Conservation (phyloP, 2,797 vertebrate genomes). For the Vireo griseus region DNA sequence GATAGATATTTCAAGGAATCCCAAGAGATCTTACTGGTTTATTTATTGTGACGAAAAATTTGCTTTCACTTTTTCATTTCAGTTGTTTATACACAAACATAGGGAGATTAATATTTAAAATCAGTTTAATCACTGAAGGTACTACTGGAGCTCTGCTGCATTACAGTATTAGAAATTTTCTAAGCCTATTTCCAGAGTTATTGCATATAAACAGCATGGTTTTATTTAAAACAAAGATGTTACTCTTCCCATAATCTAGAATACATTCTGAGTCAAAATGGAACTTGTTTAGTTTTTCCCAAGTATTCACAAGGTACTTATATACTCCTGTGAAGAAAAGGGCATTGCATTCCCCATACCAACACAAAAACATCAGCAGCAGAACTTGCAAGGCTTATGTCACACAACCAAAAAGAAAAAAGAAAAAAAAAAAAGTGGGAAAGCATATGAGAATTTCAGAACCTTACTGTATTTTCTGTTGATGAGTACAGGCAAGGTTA, state of each 20-base stretch:
- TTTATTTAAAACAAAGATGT: background rate
- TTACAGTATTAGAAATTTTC: background rate
- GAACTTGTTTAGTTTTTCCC: background rate
- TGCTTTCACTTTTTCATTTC: background rate
- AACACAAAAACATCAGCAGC: background rate
- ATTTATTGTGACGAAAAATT: background rate
- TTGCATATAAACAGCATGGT: background rate
- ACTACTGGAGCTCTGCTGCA: background rate
- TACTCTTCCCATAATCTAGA: background rate
- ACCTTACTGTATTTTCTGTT: background rate
- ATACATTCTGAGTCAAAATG: background rate
- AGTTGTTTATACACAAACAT: background rate
- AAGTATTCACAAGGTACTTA: background rate
- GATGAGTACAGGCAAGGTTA: background rate
- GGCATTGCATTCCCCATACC: background rate
- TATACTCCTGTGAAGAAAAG: background rate
- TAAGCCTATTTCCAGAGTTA: background rate
- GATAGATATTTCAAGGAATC: background rate
- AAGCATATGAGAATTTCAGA: background rate
- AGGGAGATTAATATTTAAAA: background rate
- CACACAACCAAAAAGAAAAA: background rate
- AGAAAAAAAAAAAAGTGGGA: background rate
- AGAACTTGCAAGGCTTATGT: background rate
- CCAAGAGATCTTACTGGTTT: background rate
- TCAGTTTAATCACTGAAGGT: background rate